Evolutionary conservation across 1,140 invertebrate genomes (phyloP).

Genomic region (Drosophila rufa): DNA sequence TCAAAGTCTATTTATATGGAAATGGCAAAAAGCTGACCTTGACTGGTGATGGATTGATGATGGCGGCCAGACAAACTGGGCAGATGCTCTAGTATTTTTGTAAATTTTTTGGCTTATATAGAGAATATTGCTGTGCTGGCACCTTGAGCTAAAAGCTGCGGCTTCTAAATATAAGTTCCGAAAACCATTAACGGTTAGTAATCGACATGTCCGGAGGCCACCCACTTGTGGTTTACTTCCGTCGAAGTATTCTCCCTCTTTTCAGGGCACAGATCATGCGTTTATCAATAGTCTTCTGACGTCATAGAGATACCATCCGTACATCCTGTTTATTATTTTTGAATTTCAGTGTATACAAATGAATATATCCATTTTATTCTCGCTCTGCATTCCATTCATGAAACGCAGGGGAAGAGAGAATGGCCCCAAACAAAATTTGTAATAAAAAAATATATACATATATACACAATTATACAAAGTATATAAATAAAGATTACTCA

Average conservation of each 20-base stretch:
- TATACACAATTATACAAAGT: constrained; percentile 59
- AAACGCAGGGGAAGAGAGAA: constrained; percentile 48
- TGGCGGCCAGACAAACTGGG: constrained; percentile 33
- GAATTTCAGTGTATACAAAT: constrained; percentile 29
- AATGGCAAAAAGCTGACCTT: constrained; percentile 39
- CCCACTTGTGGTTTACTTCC: constrained; percentile 16
- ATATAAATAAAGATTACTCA: constrained; percentile 48
- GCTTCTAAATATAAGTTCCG: constrained; percentile 10
- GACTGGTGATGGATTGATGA: constrained; percentile 47
- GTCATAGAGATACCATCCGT: constrained; percentile 35
- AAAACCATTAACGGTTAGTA: constrained; percentile 28
- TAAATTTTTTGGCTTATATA: constrained; percentile 2
- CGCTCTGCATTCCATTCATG: constrained; percentile 71
- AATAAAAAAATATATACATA: constrained; percentile 30
- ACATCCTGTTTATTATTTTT: constrained; percentile 78
- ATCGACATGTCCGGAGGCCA: constrained; percentile 10
- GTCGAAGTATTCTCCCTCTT: constrained; percentile 3
- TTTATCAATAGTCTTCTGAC: constrained; percentile 56
- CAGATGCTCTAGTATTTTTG: constrained; percentile 7
- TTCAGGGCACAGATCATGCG: constrained; percentile 21
- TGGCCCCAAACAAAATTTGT: constrained; percentile 41
- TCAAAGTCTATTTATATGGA: constrained; percentile 32
- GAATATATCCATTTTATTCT: constrained; percentile 22
- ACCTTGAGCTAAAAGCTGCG: constrained; percentile 18
- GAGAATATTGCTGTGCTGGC: constrained; percentile 33